Evolutionary conservation across 1,140 invertebrate species (phyloP), one percentile per base, ranked within the genome.

Genomic region (Stegodyphus mimosarum): DNA sequence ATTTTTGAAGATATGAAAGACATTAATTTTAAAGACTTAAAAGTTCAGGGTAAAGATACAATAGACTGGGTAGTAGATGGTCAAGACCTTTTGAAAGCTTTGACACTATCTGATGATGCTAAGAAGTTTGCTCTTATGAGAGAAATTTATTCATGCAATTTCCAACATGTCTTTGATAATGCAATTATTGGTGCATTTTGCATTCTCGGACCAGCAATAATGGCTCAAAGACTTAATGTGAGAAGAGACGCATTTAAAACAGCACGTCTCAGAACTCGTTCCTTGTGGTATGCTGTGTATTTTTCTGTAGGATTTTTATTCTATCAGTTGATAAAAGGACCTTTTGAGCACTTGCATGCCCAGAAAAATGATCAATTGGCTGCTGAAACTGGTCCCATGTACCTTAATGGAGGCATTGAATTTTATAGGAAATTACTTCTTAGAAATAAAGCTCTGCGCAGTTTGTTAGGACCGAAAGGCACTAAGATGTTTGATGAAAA

Each of bases 81-180:
- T 0, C 90, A 92, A 87, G 88, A 92, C 63, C 91, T 96, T 15
- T 88, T 93, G 52, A 89, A 94, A 5, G 92, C 95, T 2, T 87
- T 96, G 15, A 89, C 95, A 3, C 88, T 96, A 4, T 93, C 94
- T 10, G 93, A 95, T 67, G 93, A 94, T 69, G 95, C 95, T 6
- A 93, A 95, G 89, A 92, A 94, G 80, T 96, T 95, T 91, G 95
- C 93, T 11, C 93, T 96, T 48, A 95, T 94, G 75, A 92, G 93
- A 83, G 93, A 95, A 91, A 92, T 96, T 67, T 89, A 93, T 75
- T 91, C 92, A 89, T 89, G 91, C 11, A 18, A 75, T 51, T 67
- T 84, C 18, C 70, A 17, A 18, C 17, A 67, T 13, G 9, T 52
- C 1, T 55, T 84, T 50, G 72, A 84, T 13, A 84, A 76, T 76